Conservation (phyloP, 2,888 invertebrate genomes). For the Graphium colonna region DNA sequence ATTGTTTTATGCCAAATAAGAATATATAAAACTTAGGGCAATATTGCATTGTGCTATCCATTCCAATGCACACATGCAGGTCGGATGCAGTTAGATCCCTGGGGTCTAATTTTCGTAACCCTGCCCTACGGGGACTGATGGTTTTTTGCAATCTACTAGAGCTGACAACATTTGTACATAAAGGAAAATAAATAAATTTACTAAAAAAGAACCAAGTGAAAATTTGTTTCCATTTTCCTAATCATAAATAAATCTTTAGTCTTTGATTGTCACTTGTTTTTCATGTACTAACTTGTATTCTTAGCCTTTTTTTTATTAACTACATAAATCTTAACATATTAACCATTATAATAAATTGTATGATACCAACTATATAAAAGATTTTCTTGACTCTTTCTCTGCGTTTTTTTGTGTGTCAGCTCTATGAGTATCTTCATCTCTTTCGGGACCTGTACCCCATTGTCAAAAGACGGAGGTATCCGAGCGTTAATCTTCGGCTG, state of each 20-base stretch:
- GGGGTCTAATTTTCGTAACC: slow-evolving; percentile 76
- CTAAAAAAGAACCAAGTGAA: too few relatives aligned
- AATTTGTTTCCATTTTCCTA: too few relatives aligned
- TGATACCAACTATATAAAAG: too few relatives aligned
- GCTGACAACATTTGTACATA: not conserved
- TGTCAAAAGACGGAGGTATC: slow-evolving; percentile 22
- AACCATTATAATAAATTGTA: too few relatives aligned
- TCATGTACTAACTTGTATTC: too few relatives aligned
- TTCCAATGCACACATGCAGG: slow-evolving; percentile 67
- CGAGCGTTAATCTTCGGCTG: slow-evolving; percentile 52
- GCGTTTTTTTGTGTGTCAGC: too few relatives aligned
- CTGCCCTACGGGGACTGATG: slow-evolving; percentile 51
- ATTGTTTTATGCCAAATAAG: not conserved
- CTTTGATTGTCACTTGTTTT: too few relatives aligned
- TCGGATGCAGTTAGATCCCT: slow-evolving; percentile 68
- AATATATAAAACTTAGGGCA: too few relatives aligned
- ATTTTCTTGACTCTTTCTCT: too few relatives aligned
- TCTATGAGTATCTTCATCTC: slow-evolving; percentile 33
- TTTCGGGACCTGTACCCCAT: slow-evolving; percentile 26
- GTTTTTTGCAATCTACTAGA: slow-evolving; percentile 13
- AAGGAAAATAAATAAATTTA: not conserved
- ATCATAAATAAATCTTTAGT: too few relatives aligned
- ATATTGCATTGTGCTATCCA: slow-evolving; percentile 36
- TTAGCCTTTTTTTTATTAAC: too few relatives aligned
- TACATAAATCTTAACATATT: too few relatives aligned